Percentiles rank a stretch among this genome's conserved stretches.
These are phyloP conservation scores for Coelinius sp. DNA, from an alignment of 2,888 invertebrate genomes.

Conservation along the genomic window DNA sequence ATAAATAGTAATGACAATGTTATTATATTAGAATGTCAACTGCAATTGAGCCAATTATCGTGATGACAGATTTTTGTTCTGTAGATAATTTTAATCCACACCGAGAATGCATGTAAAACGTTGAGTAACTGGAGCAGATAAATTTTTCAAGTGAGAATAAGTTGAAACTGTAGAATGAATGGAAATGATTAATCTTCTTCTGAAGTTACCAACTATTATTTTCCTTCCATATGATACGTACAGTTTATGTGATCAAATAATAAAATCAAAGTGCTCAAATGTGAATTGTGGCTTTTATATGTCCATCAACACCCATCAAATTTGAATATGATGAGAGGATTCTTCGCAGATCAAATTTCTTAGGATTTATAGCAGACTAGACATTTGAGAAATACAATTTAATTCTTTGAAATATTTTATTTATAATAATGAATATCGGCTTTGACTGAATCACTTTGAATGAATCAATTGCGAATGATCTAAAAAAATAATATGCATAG, in stretches of 20 bases:
- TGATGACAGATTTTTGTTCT: neutral
- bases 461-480: neutral
- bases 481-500: conserved; percentile 48
- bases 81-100: neutral
- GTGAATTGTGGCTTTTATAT: too few relatives aligned
- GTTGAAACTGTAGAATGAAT: neutral
- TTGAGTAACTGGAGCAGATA: too few relatives aligned
- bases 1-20: conserved; percentile 32
- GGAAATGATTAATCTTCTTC: neutral
- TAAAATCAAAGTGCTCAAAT: conserved; percentile 39
- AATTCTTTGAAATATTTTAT: conserved; percentile 60
- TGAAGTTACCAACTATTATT: neutral
- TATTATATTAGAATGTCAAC: too few relatives aligned
- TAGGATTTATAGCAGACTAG: too few relatives aligned
- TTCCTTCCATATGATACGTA: conserved; percentile 4
- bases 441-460: conserved; percentile 47
- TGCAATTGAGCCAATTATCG: too few relatives aligned
- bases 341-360: too few relatives aligned
- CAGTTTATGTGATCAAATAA: conserved; percentile 36
- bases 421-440: conserved; percentile 67
- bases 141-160: too few relatives aligned
- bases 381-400: conserved; percentile 42
- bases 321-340: too few relatives aligned
- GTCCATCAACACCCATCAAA: too few relatives aligned
- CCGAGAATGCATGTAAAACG: too few relatives aligned